Conservation (phyloP, 2,888 invertebrate species). For the Chrysolina oricalcia region DNA sequence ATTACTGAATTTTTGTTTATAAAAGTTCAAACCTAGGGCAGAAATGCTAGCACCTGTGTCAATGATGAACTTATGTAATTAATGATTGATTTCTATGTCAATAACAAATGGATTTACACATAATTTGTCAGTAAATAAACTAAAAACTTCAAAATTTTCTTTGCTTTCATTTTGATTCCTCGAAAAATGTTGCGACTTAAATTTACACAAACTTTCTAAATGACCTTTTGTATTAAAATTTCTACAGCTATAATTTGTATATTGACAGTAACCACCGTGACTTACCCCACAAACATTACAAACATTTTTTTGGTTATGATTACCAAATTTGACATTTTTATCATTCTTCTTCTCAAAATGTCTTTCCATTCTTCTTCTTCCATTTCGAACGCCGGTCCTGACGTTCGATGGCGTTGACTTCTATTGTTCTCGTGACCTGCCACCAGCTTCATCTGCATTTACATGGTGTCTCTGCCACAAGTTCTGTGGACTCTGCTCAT, state of each 20-base stretch:
- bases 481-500: no score
- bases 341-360: not conserved
- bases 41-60: no score
- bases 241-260: not conserved
- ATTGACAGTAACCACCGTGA: not conserved
- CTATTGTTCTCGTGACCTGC: not conserved
- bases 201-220: not conserved
- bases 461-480: not conserved
- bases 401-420: not conserved
- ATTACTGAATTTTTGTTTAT: no score
- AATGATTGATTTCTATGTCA: not conserved
- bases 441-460: not conserved
- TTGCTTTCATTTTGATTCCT: not conserved
- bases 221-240: not conserved
- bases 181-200: not conserved
- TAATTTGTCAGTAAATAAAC: not conserved
- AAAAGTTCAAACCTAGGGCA: no score
- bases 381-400: slow-evolving; percentile 1
- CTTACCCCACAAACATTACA: not conserved
- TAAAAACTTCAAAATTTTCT: not conserved
- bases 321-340: no score
- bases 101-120: not conserved
- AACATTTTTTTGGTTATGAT: not conserved
- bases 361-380: not conserved
- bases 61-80: no score